Evolutionary conservation across 37 sponge, comb jelly and placozoan species (phyloP).

Genomic region (Hexactinellida sp.): DNA sequence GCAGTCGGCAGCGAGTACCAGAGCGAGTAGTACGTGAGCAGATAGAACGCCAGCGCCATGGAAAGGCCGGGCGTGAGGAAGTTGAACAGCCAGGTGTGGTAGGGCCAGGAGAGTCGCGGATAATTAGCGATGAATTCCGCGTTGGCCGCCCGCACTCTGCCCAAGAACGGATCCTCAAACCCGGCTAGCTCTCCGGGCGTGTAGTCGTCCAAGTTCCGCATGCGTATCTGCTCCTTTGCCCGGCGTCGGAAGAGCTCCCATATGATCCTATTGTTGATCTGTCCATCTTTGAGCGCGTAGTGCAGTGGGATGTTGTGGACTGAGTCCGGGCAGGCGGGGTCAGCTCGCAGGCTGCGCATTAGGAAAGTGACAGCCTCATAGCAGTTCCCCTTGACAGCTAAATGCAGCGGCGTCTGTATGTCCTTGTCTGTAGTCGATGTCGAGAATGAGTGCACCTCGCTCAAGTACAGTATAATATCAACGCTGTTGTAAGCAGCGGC

Average conservation of each 20-base stretch:
- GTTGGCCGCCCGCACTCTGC: not conserved
- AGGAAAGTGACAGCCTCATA: not conserved
- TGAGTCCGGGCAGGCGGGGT: not conserved
- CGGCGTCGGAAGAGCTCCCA: not conserved
- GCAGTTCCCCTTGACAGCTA: conserved; percentile 3
- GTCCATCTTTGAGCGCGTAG: not conserved
- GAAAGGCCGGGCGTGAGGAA: not conserved
- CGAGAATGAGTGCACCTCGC: not conserved
- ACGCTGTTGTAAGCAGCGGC: not conserved
- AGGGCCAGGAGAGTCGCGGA: not conserved
- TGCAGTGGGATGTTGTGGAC: not conserved
- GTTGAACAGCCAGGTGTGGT: not conserved
- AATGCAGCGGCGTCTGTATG: not conserved
- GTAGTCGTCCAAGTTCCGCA: not conserved
- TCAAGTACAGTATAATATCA: not conserved
- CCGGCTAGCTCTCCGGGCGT: not conserved
- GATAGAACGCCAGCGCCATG: not conserved
- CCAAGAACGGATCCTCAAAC: not conserved
- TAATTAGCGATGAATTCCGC: not conserved
- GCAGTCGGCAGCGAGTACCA: not conserved
- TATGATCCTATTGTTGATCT: not conserved
- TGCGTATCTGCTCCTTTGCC: not conserved
- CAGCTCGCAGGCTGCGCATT: not conserved
- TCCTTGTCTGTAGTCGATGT: not conserved
- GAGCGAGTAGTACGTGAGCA: conserved; percentile 6